Evolutionary conservation across 1,140 invertebrate genomes (phyloP), one percentile per base, ranked within the genome.

Genomic region (Caenorhabditis inopinata): DNA sequence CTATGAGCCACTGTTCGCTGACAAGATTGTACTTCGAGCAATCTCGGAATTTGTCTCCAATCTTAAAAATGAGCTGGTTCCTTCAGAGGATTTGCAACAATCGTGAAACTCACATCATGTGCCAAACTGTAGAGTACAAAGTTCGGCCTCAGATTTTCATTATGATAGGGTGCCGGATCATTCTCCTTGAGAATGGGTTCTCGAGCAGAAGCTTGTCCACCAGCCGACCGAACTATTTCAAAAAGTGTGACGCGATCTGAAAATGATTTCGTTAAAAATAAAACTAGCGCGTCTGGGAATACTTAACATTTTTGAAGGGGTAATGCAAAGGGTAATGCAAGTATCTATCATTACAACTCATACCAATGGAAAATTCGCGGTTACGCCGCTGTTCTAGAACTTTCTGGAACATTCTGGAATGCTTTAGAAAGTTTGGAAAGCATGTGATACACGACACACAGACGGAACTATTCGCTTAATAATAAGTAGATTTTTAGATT

Each of bases 31-130:
- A 68, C 27, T 68, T 68, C 7, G 58, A 21, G 32, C 58, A 68
- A 21, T 68, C 58, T n/a, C 58, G 58, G 58, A 68, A 68, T n/a
- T 68, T 68, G n/a, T 68, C 58, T 11, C 32, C 32, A 38, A 68
- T 68, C 58, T 68, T 42, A 42, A 42, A 42, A 42, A 42, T 42
- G 38, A n/a, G n/a, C n/a, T n/a, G n/a, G n/a, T n/a, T n/a, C n/a
- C n/a, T n/a, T n/a, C n/a, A n/a, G n/a, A n/a, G n/a, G n/a, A n/a
- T n/a, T n/a, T n/a, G n/a, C n/a, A n/a, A n/a, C n/a, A n/a, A n/a
- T 42, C 38, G 38, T 42, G 5, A 42, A 42, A 42, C 38, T 68
- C 12, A 68, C 58, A 42, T 68, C 58, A 11, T 68, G 58, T 68
- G 58, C n/a, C 58, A 68, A 68, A n/a, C 58, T 68, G 32, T 68